phyloP scores from a whole-genome alignment of 2,113 vertebrate species.

The Lycaon pictus region DNA sequence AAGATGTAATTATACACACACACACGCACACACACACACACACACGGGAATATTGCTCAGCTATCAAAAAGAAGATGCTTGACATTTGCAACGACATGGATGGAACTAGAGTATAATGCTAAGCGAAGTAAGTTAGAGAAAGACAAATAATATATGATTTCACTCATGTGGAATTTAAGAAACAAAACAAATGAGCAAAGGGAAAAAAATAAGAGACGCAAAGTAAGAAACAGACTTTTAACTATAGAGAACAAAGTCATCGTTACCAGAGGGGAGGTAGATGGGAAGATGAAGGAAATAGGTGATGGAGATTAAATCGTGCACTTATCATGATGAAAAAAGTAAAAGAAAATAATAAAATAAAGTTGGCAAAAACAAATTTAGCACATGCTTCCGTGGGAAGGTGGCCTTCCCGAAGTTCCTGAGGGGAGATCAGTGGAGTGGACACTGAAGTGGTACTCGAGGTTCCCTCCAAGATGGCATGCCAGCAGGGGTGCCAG shows the following conservation, averaged over 20 bases:
- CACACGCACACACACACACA: too few species aligned
- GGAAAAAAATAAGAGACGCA: neutral
- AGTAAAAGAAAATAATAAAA: neutral
- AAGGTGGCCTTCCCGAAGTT: neutral
- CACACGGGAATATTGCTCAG: neutral
- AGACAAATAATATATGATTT: neutral
- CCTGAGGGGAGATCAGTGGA: neutral
- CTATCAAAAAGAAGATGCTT: neutral
- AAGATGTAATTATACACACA: neutral
- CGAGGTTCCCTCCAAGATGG: too few species aligned
- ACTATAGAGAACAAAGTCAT: neutral
- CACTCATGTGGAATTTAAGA: neutral
- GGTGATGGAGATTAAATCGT: neutral
- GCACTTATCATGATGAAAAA: neutral
- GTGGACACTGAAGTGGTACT: neutral
- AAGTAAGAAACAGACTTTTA: neutral
- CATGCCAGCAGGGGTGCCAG: fast-evolving
- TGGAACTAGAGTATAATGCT: neutral
- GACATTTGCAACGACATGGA: neutral
- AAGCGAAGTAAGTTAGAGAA: neutral
- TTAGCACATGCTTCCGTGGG: neutral
- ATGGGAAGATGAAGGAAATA: neutral
- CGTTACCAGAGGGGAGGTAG: neutral
- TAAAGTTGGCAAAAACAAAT: neutral
- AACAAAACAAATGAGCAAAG: neutral